Evolutionary conservation across 37 sponge, comb jelly and placozoan species (phyloP).

Genomic region (Axinella damicornis): DNA sequence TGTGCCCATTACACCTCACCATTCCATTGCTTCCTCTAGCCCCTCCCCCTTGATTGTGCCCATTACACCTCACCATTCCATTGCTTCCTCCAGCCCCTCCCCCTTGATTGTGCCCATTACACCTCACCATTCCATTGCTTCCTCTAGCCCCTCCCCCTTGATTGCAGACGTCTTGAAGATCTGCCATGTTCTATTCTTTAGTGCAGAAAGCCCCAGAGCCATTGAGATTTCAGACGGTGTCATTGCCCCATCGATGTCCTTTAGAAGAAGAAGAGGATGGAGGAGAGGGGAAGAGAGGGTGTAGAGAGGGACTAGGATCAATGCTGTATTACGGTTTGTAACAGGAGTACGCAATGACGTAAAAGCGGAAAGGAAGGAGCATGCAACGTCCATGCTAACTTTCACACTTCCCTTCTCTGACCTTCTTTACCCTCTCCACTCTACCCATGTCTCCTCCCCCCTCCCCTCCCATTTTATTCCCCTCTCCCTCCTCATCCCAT

Average conservation of each 20-base stretch:
- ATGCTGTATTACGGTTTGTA: not conserved
- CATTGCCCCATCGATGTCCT: conserved; percentile 98
- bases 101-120: too few species aligned
- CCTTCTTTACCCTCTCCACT: too few species aligned
- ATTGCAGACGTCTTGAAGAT: conserved; percentile 98
- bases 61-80: too few species aligned
- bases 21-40: too few species aligned
- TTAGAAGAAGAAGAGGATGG: not conserved
- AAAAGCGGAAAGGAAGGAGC: not conserved
- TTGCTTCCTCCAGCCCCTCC: too few species aligned
- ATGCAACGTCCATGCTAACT: too few species aligned
- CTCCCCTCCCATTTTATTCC: too few species aligned
- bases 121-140: conserved; percentile 99
- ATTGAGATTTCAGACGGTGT: conserved; percentile 92
- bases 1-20: too few species aligned
- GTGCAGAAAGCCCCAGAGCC: conserved; percentile 92
- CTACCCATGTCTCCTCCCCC: too few species aligned
- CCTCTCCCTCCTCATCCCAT: too few species aligned
- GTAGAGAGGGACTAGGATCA: conserved; percentile 3
- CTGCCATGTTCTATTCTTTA: conserved; percentile 98
- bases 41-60: too few species aligned
- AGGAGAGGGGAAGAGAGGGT: not conserved
- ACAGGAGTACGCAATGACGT: not conserved
- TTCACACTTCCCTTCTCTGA: too few species aligned
- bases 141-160: conserved; percentile 97